Base-by-base conservation (phyloP, 2,797 vertebrate species). In the Leucoraja ocellata region DNA sequence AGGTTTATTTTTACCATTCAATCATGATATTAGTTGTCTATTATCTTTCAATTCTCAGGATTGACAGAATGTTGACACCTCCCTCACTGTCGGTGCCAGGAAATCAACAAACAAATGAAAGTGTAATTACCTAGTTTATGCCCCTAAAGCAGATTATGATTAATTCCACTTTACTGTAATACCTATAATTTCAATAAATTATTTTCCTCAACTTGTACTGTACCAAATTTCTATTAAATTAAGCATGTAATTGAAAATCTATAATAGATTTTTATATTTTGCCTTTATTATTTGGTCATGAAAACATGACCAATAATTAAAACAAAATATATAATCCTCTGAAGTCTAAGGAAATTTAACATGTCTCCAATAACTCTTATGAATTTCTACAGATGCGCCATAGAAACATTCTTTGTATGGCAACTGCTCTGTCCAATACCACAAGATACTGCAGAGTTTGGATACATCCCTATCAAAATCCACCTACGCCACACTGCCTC, bases 1-100 rank as follows among this genome's bases (percentile, higher is more conserved):
- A 96, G 96, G 94, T 96, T 95, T 96, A 96, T 96, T 97, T 97
- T 97, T 97, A 97, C 97, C 96, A 94, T 97, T 98, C 97, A 98
- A 94, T 98, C 97, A 96, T 97, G 96, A 97, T 97, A 98, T 97
- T 98, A 97, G 96, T 96, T 98, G 97, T 98, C 98, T 96, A 97
- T 98, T 98, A 98, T 96, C 96, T 96, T 74, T 96, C 94, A 95
- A 97, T 95, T 95, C 95, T 94, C 95, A 78, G 94, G 94, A 95
- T 96, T 95, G 95, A 96, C 94, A 95, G 96, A 95, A 95, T 95
- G 95, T 97, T 96, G 96, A 96, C 96, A 96, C 95, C 95, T 96
- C 93, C 94, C 93, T 95, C 93, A 93, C 94, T 94, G 94, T 61
- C 93, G 94, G 94, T 94, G 94, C 96, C 95, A 95, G 94, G 93